Conservation (phyloP, 2,113 vertebrate species). For the Lates calcarifer region DNA sequence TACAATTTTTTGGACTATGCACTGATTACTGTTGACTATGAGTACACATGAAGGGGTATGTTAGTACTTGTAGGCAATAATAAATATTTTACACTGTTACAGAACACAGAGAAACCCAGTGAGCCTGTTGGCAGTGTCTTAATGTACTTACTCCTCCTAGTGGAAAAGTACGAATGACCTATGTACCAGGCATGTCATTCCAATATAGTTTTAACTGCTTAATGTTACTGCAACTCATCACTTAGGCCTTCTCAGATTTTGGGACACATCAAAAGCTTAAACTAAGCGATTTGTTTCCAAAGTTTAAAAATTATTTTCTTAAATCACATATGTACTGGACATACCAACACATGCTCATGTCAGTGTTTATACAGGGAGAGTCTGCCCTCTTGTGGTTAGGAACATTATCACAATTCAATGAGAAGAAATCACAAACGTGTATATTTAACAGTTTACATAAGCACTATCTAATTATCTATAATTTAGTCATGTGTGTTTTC, state of each 20-base stretch:
- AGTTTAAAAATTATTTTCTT: neutral
- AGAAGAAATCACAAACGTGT: neutral
- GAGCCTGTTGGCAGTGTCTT: constrained; percentile 16
- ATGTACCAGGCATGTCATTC: neutral
- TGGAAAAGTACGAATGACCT: constrained; percentile 22
- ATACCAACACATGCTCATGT: neutral
- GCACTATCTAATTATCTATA: neutral
- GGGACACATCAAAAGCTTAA: neutral
- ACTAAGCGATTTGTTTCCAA: neutral
- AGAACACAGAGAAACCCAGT: neutral
- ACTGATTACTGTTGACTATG: neutral
- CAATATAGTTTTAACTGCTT: too few relatives aligned
- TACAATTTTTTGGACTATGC: neutral
- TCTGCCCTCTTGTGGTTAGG: constrained; percentile 74
- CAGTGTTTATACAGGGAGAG: constrained; percentile 42
- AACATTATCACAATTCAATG: constrained; percentile 39
- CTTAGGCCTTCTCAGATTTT: neutral
- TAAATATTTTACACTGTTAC: neutral
- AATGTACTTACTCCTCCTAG: constrained; percentile 40
- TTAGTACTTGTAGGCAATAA: neutral
- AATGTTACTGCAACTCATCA: neutral
- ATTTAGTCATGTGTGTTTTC: neutral
- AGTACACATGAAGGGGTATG: neutral
- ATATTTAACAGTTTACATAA: neutral
- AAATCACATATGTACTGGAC: neutral